Evolutionary conservation across 1,140 invertebrate species (phyloP), one percentile per base, ranked within the genome.

Genomic region (Megathymus violae): DNA sequence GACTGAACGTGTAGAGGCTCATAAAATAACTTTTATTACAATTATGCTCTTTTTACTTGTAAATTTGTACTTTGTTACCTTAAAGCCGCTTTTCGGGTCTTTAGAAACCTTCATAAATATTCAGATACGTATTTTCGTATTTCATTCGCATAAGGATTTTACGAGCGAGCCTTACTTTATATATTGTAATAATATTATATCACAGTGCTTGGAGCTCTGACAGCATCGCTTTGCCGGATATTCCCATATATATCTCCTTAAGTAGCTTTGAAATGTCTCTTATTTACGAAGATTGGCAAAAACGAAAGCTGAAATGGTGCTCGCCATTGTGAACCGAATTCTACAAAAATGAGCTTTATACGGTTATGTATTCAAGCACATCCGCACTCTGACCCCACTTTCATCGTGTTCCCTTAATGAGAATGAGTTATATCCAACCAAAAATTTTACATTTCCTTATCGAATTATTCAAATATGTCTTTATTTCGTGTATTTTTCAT

Each of bases 101-200:
- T 71, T 71, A 72, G 78, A n/a, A n/a, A n/a, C n/a, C n/a, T 75
- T 82, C 72, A 80, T 84, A 81, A 84, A 84, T 84, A 82, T 85
- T 75, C 71, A 73, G 67, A 51, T 44, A 77, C 85, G 86, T 44
- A 77, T 84, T 86, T 85, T 88, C 83, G 70, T 78, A 63, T 69
- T 68, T 61, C 44, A 69, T 69, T 72, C 67, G 75, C 68, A 58
- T 76, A 75, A 66, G 67, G 62, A 64, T 70, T 58, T 44, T 44
- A 43, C 17, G 43, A 22, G 13, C 52, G 19, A n/a, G 62, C 56
- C 66, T 67, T 69, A 71, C 50, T 36, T 41, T 63, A 65, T 67
- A 67, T 63, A 68, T 62, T 66, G 62, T 64, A 63, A 62, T 66
- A 64, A 61, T 69, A 61, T 52, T 36, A 54, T 62, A 62, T 62